Evolutionary conservation across 2,797 vertebrate genomes (phyloP), one percentile per base, ranked within the genome.

Genomic region (Aeoliscus strigatus): DNA sequence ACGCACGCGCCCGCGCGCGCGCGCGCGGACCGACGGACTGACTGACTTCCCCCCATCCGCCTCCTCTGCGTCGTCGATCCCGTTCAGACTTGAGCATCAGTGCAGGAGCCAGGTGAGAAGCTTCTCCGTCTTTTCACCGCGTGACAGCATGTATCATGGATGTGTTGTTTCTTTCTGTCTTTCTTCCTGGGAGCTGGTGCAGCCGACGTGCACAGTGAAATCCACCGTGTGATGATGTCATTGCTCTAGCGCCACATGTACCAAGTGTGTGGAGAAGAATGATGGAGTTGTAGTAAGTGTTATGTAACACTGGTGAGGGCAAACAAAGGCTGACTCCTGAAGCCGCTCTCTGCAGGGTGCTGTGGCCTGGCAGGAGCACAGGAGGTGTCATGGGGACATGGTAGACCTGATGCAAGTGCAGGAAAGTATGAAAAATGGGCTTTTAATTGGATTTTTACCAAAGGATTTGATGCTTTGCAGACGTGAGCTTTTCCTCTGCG

Each of bases 211-310:
- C n/a, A n/a, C n/a, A n/a, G n/a, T n/a, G n/a, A n/a, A n/a, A n/a
- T n/a, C 60, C 67, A 46, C 59, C 15, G 61, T 60, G 73, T 61
- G 82, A 62, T 89, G 88, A 90, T 82, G 88, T 89, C 87, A 90
- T 89, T 66, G 83, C 79, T 57, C 24, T 69, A 56, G 81, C 75
- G 70, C 75, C 75, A 84, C 81, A 82, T 81, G 69, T 69, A 64
- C 50, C 48, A 31, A 55, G 69, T 46, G 66, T 69, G 68, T 51
- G 14, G 14, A 28, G 35, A 18, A 41, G 52, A 56, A 55, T 28
- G 67, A 61, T 75, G 32, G 41, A 51, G 69, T 72, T 60, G 79
- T 83, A 86, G 85, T 79, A 82, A 75, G 65, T 69, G 75, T 88
- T 88, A 85, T 77, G 80, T 81, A 89, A 87, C 51, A 15, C 53